Conservation (phyloP, 2,888 invertebrate genomes). For the Flexamia atlantica region DNA sequence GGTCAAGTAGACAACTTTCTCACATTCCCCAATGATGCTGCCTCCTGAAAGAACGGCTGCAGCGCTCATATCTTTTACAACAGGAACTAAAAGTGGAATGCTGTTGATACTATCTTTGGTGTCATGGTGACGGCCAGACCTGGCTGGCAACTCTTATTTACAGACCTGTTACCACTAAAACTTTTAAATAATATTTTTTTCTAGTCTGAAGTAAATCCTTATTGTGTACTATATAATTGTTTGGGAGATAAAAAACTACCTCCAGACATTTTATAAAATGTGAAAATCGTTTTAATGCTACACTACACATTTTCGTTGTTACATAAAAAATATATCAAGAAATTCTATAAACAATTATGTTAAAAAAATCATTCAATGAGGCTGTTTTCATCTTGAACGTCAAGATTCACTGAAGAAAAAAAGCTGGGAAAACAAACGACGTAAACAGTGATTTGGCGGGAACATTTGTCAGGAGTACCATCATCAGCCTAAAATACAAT, state of each 20-base stretch:
- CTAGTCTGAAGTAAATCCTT: neutral
- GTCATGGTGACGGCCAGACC: neutral
- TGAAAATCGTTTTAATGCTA: neutral
- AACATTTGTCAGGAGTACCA: too few species aligned
- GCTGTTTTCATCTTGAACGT: too few species aligned
- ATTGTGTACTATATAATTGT: neutral
- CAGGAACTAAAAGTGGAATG: neutral
- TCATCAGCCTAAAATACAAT: too few species aligned
- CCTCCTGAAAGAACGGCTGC: neutral
- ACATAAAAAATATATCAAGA: neutral
- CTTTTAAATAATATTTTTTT: neutral
- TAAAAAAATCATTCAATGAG: too few species aligned
- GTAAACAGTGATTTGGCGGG: too few species aligned
- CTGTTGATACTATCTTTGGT: neutral
- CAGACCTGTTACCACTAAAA: neutral
- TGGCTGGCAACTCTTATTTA: conserved; percentile 4
- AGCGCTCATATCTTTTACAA: neutral
- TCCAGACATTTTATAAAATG: neutral
- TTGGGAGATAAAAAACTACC: neutral
- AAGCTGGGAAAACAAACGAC: too few species aligned
- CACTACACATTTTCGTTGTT: neutral
- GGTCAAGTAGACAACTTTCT: neutral
- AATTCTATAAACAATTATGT: too few species aligned
- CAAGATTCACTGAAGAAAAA: too few species aligned
- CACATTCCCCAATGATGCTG: neutral